Evolutionary conservation across 2,113 vertebrate species (phyloP).

Genomic region (Macquaria australasica): DNA sequence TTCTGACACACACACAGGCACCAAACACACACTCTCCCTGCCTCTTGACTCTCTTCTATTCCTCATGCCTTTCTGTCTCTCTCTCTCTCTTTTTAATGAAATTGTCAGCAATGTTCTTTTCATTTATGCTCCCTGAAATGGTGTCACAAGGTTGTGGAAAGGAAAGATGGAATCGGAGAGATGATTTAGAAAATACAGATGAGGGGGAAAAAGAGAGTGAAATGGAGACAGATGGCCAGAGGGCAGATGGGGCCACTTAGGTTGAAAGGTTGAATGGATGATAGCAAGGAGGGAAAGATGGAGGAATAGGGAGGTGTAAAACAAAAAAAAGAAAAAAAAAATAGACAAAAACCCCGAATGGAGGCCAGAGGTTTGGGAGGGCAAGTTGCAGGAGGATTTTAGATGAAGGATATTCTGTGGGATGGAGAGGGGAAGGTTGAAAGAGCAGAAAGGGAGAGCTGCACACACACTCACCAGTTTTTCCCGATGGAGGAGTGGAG

Average conservation of each 20-base stretch:
- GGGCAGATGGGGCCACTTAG: constrained; percentile 38
- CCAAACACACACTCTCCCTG: neutral
- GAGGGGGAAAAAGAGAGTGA: neutral
- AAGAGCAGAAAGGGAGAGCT: neutral
- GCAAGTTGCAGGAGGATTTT: constrained; percentile 9
- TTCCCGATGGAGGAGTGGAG: neutral
- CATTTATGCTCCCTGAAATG: constrained; percentile 25
- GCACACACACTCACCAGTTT: neutral
- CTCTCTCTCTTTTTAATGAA: neutral
- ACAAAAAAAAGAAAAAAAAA: neutral
- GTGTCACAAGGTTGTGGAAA: constrained; percentile 35
- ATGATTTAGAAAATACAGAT: constrained; percentile 47
- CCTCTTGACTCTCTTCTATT: neutral
- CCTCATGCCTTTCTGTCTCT: neutral
- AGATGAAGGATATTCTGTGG: constrained; percentile 21
- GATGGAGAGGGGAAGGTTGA: neutral
- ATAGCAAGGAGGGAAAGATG: constrained; percentile 17
- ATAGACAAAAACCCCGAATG: neutral
- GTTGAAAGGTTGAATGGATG: constrained; percentile 52
- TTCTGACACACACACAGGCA: neutral
- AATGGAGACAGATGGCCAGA: constrained; percentile 55
- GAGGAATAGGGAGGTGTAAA: neutral
- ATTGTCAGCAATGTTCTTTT: constrained; percentile 51
- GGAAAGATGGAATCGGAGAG: constrained; percentile 19
- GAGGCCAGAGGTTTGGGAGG: neutral